A percentile compares a stretch with the other conserved stretches of the same genome.
Evolutionary conservation across 2,888 invertebrate species (phyloP).

Genomic region (Tenthredo livida): DNA sequence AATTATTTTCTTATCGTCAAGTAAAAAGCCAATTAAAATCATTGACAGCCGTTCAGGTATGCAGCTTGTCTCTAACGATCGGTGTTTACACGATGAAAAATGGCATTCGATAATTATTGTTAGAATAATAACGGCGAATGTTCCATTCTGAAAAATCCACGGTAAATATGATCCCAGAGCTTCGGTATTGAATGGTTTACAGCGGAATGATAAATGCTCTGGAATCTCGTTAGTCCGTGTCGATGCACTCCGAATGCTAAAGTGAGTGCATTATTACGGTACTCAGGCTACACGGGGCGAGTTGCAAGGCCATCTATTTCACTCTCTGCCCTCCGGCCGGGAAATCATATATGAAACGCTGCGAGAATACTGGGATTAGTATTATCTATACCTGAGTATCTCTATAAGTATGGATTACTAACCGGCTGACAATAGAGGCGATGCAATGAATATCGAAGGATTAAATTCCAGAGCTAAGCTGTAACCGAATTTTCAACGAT

Average conservation of each 20-base stretch:
- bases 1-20: not conserved
- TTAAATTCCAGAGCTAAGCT: not conserved
- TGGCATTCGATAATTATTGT: not conserved
- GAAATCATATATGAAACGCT: constrained; percentile 40
- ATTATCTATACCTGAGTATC: not conserved
- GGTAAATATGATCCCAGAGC: not conserved
- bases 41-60: not conserved
- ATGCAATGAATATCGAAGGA: constrained; percentile 6
- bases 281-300: constrained; percentile 19
- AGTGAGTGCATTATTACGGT: constrained; percentile 44
- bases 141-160: not conserved
- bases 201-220: constrained; percentile 23
- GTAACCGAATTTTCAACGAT: not conserved
- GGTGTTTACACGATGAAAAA: not conserved
- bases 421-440: not conserved
- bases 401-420: constrained; percentile 16
- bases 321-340: not conserved
- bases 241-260: constrained; percentile 48
- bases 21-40: not conserved
- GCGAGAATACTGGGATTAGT: constrained; percentile 14
- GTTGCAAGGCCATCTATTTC: constrained; percentile 42
- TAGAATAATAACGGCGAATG: not conserved
- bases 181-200: not conserved
- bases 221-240: constrained; percentile 45
- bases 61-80: not conserved